Base-by-base conservation (phyloP, 1,140 invertebrate genomes). In the Dryas iulia region DNA sequence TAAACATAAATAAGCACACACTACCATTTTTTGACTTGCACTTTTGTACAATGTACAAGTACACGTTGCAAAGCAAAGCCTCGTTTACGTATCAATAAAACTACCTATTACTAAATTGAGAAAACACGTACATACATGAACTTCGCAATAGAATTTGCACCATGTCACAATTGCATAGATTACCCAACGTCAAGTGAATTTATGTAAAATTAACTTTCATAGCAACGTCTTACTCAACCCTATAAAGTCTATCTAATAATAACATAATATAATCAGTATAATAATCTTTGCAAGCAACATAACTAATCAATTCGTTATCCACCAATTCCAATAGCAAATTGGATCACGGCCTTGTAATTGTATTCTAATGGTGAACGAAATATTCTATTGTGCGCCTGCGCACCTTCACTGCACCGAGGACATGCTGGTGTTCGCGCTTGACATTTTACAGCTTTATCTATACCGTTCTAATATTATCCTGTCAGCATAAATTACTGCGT, bases 361-460 rank as follows among this genome's bases (percentile, higher is more conserved):
- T 87, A 84, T 84, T 87, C 70, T 85, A 85, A 85, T 82, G 52
- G 74, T 66, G 68, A 67, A 75, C 73, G 71, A 83, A 87, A 82
- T 83, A 82, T 81, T 83, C 81, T 74, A 86, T 84, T 85, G 80
- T 82, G 64, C 71, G 73, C 67, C 53, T 69, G 77, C 64, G 73
- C 73, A 76, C 76, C 74, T 81, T 79, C 76, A 72, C 74, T 53
- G 61, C 54, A 52, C 52, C 68, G 73, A 76, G 73, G 71, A 77
- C 76, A 74, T 71, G 31, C 28, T 39, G 68, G 60, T 63, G 59
- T 59, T 58, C 66, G 53, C 65, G 70, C 67, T 73, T 74, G 77
- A 77, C 77, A 74, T 75, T 78, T 78, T 73, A 75, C 67, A 64
- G 69, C 71, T 78, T 64, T 72, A 78, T 73, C 73, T 74, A 70